Evolutionary conservation across 2,797 vertebrate genomes (phyloP).

Genomic region (Aselliscus stoliczkanus): DNA sequence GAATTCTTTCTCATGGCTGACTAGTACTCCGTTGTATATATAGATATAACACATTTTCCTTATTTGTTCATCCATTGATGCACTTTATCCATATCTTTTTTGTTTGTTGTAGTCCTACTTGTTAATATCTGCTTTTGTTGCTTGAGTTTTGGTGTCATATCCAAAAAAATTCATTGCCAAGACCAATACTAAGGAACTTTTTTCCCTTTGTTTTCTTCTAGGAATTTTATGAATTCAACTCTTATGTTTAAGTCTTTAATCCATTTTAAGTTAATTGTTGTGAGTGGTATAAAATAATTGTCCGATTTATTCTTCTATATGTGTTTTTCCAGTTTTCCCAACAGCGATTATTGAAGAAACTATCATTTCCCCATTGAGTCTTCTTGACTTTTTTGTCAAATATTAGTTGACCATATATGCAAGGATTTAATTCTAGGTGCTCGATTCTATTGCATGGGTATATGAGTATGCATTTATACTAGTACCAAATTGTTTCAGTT

Average conservation of each 20-base stretch:
- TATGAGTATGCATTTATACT: background rate
- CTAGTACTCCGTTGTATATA: background rate
- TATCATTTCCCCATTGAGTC: background rate
- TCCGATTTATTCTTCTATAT: background rate
- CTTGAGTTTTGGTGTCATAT: background rate
- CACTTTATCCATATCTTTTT: background rate
- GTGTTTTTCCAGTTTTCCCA: background rate
- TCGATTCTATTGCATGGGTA: background rate
- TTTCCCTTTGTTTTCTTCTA: background rate
- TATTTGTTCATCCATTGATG: background rate
- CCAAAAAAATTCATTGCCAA: background rate
- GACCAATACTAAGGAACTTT: background rate
- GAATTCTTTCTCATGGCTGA: background rate
- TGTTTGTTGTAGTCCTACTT: background rate
- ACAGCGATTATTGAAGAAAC: background rate
- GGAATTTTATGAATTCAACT: background rate
- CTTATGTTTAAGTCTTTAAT: background rate
- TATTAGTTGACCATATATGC: background rate
- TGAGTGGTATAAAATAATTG: background rate
- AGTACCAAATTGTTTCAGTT: background rate
- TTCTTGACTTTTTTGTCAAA: background rate
- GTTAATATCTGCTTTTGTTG: background rate
- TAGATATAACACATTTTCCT: background rate
- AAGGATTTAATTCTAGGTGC: background rate
- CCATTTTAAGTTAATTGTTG: background rate